Evolutionary conservation across 2,888 invertebrate species (phyloP), one percentile per base, ranked within the genome.

Genomic region (Mechanitis messenoides): DNA sequence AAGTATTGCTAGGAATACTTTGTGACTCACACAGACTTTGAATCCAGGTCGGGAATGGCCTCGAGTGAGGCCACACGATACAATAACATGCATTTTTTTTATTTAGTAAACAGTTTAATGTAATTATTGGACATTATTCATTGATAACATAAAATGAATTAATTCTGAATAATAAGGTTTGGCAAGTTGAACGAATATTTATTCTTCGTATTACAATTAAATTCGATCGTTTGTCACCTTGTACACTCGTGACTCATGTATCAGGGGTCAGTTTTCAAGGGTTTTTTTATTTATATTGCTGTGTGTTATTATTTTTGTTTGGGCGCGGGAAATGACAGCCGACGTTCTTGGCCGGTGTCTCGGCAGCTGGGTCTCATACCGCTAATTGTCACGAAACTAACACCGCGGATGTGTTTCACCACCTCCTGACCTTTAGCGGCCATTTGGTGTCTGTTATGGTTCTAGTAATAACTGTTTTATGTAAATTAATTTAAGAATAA

Each of bases 11-110:
- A 72, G 74, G 72, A 67, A 58, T 74, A 75, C 74, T 55, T 75
- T 71, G 73, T 74, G 74, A 73, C 72, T 42, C 42, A 42, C 9
- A 42, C 42, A 9, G 42, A 9, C 42, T 3, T 73, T 63, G 73
- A 80, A 85, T 83, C 74, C 86, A 83, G 86, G 86, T 85, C 85
- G 83, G 74, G 58, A 66, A 71, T 75, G 84, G 81, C 85, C 85
- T 83, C 82, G 83, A 65, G 71, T 72, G 83, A 87, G 87, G 87
- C 77, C 86, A 74, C 68, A 55, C 56, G 58, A 33, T 55, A 55
- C 50, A 60, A 59, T 57, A 58, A 65, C 59, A 55, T 9, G 56
- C 20, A 61, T 58, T 55, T 66, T 61, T 65, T 61, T 54, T 59
- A 46, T 62, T 45, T 58, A 61, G 62, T 55, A 59, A 45, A 55